Base-by-base conservation (phyloP, 2,797 vertebrate genomes). In the Catharus ustulatus region DNA sequence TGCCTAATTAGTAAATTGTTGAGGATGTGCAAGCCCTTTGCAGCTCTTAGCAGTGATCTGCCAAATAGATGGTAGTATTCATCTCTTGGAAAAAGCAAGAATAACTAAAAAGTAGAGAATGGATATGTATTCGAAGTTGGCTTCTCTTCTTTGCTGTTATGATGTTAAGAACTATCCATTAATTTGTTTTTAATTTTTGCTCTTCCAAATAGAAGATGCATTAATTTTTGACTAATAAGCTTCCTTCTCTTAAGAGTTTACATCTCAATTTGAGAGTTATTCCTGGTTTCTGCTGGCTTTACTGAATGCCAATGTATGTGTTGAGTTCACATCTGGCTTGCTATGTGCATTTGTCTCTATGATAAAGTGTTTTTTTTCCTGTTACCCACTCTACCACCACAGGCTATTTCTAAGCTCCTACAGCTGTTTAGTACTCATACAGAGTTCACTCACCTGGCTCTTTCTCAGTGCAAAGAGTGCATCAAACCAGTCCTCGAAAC, bases 361-460 rank as follows among this genome's bases (percentile, higher is more conserved):
- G 72, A 73, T 13, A 26, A 89, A 64, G 32, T 15, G 8, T 0
- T 9, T 85, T 69, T 29, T 59, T 42, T 32, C 32, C 52, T 61
- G 24, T 83, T 61, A 58, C 6, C 34, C 15, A 10, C 59, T 66
- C 22, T 57, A 30, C 16, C 20, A 82, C 52, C 45, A 38, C 27
- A 87, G 52, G 22, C 19, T 71, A 23, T 84, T 92, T 93, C 67
- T 64, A 55, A 63, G 36, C 59, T 89, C 84, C 40, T 89, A 42
- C 80, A 92, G 24, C 63, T 67, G 18, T 55, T 79, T 36, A 36
- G 10, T 84, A 23, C 38, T 89, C 27, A 34, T 6, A 15, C 17
- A 36, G 34, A 75, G 34, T 83, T 92, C 2, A 0, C 42, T 84
- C 42, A 76, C 30, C 27, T 51, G 49, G 36, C 34, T 89, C 59